Conservation (phyloP, 2,888 invertebrate genomes). For the Drosophila paramelanica region DNA sequence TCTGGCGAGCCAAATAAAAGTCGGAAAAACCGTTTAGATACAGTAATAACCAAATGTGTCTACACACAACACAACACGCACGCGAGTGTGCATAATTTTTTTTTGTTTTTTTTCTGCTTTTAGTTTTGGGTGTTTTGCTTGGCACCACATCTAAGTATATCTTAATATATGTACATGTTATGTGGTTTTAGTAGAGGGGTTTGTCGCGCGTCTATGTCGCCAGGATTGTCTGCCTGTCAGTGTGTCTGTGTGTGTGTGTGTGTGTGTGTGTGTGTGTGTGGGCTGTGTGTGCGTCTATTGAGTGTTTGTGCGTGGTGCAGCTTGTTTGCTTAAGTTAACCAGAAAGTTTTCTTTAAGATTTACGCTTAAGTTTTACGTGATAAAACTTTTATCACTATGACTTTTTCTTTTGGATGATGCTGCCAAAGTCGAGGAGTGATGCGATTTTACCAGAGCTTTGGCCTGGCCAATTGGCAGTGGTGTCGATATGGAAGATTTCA, state of each 20-base stretch:
- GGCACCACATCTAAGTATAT: slow-evolving; percentile 38
- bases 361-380: slow-evolving; percentile 80
- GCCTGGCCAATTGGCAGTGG: slow-evolving; percentile 31
- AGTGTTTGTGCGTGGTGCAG: slow-evolving; percentile 42
- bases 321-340: slow-evolving; percentile 77
- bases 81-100: slow-evolving; percentile 68
- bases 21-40: slow-evolving; percentile 69
- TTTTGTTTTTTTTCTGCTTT: slow-evolving; percentile 8
- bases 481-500: slow-evolving; percentile 17
- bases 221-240: slow-evolving; percentile 35
- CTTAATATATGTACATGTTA: slow-evolving; percentile 49
- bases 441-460: slow-evolving; percentile 56
- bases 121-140: slow-evolving; percentile 39
- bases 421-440: slow-evolving; percentile 39
- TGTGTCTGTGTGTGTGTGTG: slow-evolving; percentile 19
- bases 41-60: slow-evolving; percentile 74
- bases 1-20: slow-evolving; percentile 18
- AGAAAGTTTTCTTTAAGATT: slow-evolving; percentile 81
- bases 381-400: slow-evolving; percentile 80
- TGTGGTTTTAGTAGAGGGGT: slow-evolving; percentile 31
- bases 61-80: slow-evolving; percentile 48
- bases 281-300: slow-evolving; percentile 9
- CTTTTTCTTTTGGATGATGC: slow-evolving; percentile 52
- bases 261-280: slow-evolving; percentile 20
- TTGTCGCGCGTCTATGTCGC: slow-evolving; percentile 57